These are phyloP conservation scores for Urocitellus parryii DNA, from an alignment of 2,113 vertebrate species.

Conservation along the genomic window DNA sequence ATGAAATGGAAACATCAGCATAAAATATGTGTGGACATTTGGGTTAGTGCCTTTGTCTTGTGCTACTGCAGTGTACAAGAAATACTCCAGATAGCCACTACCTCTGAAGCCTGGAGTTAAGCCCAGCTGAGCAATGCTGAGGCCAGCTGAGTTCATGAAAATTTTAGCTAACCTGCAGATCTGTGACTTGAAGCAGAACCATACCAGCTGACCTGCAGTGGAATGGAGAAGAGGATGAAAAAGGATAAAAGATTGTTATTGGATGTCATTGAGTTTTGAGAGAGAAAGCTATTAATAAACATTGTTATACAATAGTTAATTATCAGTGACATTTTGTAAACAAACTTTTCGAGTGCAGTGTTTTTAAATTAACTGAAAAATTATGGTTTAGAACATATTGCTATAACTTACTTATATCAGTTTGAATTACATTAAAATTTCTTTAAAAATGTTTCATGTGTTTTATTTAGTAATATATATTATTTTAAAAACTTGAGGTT, in stretches of 20 bases:
- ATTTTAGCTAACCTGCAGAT: constrained; percentile 15
- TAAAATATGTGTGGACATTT: neutral
- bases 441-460: neutral
- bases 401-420: neutral
- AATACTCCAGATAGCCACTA: neutral
- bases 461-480: neutral
- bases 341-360: neutral
- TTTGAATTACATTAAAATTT: neutral
- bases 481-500: neutral
- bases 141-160: constrained; percentile 39
- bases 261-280: neutral
- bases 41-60: neutral
- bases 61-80: neutral
- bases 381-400: neutral
- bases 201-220: neutral
- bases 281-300: neutral
- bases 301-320: neutral
- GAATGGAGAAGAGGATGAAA: neutral
- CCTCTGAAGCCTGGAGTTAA: neutral
- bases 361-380: constrained; percentile 12
- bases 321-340: neutral
- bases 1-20: neutral
- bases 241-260: neutral
- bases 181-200: constrained; percentile 23
- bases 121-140: neutral